phyloP scores from a whole-genome alignment of 2,888 invertebrate genomes.

The Dolomedes plantarius region DNA sequence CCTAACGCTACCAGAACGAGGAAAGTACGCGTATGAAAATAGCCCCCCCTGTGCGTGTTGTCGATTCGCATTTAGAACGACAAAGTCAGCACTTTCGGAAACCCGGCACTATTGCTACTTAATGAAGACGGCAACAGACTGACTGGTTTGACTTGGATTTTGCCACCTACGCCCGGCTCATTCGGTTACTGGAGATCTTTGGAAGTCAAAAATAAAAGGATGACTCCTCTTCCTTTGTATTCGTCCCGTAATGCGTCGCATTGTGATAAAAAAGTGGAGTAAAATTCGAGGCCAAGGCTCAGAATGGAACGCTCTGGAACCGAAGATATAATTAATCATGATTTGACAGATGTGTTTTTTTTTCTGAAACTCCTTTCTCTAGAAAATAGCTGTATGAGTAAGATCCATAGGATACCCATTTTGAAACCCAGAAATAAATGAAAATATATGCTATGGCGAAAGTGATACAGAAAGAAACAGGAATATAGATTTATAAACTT shows the following conservation, averaged over 20 bases:
- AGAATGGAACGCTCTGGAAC: neutral
- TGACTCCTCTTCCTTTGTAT: neutral
- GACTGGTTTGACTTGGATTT: neutral
- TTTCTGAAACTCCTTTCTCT: too few relatives aligned
- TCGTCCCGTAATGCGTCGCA: neutral
- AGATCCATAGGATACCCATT: too few relatives aligned
- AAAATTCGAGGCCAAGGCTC: neutral
- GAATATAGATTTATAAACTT: too few relatives aligned
- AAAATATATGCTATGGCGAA: too few relatives aligned
- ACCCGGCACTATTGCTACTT: neutral
- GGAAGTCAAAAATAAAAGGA: neutral
- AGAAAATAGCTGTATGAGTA: too few relatives aligned
- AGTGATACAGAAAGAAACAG: too few relatives aligned
- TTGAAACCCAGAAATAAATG: too few relatives aligned
- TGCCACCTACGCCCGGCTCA: neutral
- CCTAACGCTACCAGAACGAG: neutral
- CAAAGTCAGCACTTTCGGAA: constrained; percentile 35
- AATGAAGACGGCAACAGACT: neutral
- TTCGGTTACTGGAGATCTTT: neutral
- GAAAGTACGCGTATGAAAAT: constrained; percentile 5
- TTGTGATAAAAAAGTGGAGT: neutral
- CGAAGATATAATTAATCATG: too few relatives aligned
- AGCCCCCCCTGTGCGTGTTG: neutral
- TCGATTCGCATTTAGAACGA: constrained; percentile 14
- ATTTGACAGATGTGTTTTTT: too few relatives aligned